These are phyloP conservation scores for Drosophila sordidula DNA, from an alignment of 2,888 invertebrate species.

Conservation along the genomic window DNA sequence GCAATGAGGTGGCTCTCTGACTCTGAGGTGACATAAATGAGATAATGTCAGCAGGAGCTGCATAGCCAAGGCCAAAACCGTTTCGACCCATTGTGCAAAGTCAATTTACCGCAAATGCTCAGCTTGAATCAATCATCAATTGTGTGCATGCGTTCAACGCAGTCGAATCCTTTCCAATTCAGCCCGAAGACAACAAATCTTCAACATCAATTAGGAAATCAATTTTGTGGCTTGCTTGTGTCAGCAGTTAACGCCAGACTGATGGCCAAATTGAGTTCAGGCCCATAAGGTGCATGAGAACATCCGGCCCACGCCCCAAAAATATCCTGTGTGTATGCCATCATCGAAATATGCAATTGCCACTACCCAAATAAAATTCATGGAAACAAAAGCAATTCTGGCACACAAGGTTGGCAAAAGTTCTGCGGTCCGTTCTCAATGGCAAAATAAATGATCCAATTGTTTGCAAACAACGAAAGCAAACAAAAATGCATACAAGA, in stretches of 20 bases:
- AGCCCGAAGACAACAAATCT: constrained; percentile 27
- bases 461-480: too few species aligned
- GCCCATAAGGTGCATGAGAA: constrained; percentile 10
- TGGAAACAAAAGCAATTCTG: constrained; percentile 20
- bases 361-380: constrained; percentile 13
- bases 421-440: neutral
- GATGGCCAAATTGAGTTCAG: constrained; percentile 11
- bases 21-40: neutral
- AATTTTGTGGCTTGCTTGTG: constrained; percentile 59
- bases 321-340: constrained; percentile 12
- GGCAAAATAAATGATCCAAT: constrained; percentile 32
- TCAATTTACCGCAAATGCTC: constrained; percentile 40
- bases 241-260: constrained; percentile 10
- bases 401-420: constrained; percentile 19
- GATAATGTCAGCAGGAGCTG: neutral
- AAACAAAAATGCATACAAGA: neutral
- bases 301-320: neutral
- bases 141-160: constrained; percentile 8
- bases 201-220: constrained; percentile 69
- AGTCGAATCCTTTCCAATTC: constrained; percentile 6
- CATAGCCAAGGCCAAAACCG: neutral
- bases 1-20: constrained; percentile 20
- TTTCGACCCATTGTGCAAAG: constrained; percentile 26
- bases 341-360: constrained; percentile 24
- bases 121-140: constrained; percentile 36